phyloP scores from a whole-genome alignment of 1,140 invertebrate genomes.

The Heliconius melpomene region DNA sequence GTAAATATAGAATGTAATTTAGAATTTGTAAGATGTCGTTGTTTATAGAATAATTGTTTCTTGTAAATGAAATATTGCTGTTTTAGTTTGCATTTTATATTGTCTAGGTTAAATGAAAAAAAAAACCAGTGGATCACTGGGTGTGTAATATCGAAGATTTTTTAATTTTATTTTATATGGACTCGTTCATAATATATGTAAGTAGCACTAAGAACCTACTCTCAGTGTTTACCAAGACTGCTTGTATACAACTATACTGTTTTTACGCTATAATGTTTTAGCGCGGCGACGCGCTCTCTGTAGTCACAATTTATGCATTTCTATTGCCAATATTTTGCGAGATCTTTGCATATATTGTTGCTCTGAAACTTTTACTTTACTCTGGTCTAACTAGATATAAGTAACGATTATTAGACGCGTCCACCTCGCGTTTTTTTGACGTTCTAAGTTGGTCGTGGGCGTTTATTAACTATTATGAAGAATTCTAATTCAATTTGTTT shows the following conservation, averaged over 20 bases:
- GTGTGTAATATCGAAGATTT: constrained; percentile 66
- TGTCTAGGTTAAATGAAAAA: constrained; percentile 47
- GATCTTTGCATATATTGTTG: constrained; percentile 59
- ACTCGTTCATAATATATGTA: constrained; percentile 67
- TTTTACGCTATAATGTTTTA: constrained; percentile 72
- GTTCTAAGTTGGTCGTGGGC: background rate
- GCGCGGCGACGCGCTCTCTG: constrained; percentile 58
- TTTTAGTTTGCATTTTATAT: constrained; percentile 81
- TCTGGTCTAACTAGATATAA: constrained; percentile 70
- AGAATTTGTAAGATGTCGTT: constrained; percentile 58
- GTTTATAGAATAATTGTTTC: constrained; percentile 76
- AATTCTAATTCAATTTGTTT: background rate
- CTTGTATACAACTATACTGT: constrained; percentile 79
- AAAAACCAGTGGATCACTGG: constrained; percentile 61
- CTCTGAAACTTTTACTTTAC: constrained; percentile 55
- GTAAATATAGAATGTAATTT: constrained; percentile 75
- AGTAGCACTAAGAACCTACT: constrained; percentile 78
- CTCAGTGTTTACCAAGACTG: constrained; percentile 81
- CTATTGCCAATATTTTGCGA: constrained; percentile 76
- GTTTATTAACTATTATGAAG: background rate
- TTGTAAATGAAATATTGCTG: constrained; percentile 79
- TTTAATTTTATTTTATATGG: constrained; percentile 76
- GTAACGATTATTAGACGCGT: constrained; percentile 40
- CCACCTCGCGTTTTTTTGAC: background rate
- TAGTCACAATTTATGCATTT: constrained; percentile 81